Evolutionary conservation across 1,140 invertebrate species (phyloP), one percentile per base, ranked within the genome.

Genomic region (Asbolus verrucosus): DNA sequence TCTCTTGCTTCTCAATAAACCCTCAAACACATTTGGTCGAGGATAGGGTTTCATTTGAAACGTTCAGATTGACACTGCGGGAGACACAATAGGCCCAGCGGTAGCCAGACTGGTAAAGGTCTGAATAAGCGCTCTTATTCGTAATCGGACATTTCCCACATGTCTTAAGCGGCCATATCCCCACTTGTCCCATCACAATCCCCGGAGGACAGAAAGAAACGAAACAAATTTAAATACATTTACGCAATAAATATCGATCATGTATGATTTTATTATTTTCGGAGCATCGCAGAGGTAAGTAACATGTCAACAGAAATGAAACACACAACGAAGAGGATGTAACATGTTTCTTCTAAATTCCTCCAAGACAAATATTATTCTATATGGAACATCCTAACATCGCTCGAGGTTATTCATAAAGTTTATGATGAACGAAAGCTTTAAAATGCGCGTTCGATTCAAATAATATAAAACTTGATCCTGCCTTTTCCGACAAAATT

Each of bases 81-180:
- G 33, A 36, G 33, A 11, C 11, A 36, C 33, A 36, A 36, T 36
- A 36, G 33, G 33, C 6, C 33, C 33, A 11, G 11, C 33, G 11
- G 33, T 11, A n/a, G 11, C 33, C 33, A 13, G 11, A 27, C 18
- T 24, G 46, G 19, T 54, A 54, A 27, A 50, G 43, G 43, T 50
- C 15, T 54, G 24, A 54, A 54, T 54, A 54, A 18, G 16, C 16
- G 13, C 43, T 8, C 43, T 50, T 21, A 50, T n/a, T 54, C 46
- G 19, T 54, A 54, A 54, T 54, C 46, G 46, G 46, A 54, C 46
- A 54, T 54, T 54, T 54, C 46, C 46, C 46, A 54, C 46, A 54
- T 54, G 46, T 54, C 46, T 54, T 54, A 54, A 54, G 46, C 19
- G 19, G 46, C 21, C 46, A 11, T 50, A 36, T 36, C 8, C 33